These are phyloP conservation scores for Microcebus ravelobensis DNA, from an alignment of 2,113 vertebrate genomes.

Conservation along the genomic window DNA sequence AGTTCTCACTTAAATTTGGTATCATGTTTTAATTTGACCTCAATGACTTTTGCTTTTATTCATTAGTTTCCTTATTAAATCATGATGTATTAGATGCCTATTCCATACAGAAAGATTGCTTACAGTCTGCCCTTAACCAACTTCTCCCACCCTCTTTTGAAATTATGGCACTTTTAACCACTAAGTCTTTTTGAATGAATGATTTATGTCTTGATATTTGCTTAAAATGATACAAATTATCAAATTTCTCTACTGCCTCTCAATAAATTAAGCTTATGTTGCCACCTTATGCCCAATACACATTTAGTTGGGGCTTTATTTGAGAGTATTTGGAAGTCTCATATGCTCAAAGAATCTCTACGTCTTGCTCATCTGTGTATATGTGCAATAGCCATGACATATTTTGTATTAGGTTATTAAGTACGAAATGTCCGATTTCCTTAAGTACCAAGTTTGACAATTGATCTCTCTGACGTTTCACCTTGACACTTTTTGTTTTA, in stretches of 20 bases:
- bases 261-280: background rate
- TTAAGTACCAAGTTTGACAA: no score
- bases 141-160: background rate
- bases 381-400: background rate
- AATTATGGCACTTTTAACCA: background rate
- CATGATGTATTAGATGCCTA: background rate
- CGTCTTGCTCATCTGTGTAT: background rate
- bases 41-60: conserved; percentile 12
- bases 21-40: background rate
- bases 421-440: no score
- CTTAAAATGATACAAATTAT: conserved; percentile 19
- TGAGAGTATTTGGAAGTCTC: background rate
- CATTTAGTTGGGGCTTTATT: background rate
- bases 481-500: no score
- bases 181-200: conserved; percentile 7
- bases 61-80: background rate
- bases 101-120: background rate
- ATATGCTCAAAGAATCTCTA: background rate
- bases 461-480: no score
- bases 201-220: conserved; percentile 31
- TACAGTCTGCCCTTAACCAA: background rate
- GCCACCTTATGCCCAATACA: background rate
- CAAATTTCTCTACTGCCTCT: background rate
- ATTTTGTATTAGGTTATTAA: background rate
- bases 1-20: background rate